A percentile compares a stretch with the other conserved stretches of the same genome.
phyloP scores from a whole-genome alignment of 2,113 vertebrate genomes.

The Lasiurus borealis region DNA sequence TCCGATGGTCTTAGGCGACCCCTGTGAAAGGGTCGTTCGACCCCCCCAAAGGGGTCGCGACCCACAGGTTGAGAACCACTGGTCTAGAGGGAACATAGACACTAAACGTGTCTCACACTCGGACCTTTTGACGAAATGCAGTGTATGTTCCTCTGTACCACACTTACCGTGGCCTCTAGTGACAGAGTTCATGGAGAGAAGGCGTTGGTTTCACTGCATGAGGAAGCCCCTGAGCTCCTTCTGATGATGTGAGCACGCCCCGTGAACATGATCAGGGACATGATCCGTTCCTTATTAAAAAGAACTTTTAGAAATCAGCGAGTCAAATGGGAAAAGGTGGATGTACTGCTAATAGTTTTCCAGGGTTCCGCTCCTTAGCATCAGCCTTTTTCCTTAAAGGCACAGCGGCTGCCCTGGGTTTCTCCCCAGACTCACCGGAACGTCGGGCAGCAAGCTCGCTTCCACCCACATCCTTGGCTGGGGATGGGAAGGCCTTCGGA shows the following conservation, averaged over 20 bases:
- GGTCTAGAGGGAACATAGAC: neutral
- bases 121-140: neutral
- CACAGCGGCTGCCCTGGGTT: too few relatives aligned
- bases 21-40: too few relatives aligned
- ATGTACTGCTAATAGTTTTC: neutral
- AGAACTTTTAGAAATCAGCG: neutral
- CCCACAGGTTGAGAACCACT: too few relatives aligned
- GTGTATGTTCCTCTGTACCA: rapidly evolving
- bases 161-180: neutral
- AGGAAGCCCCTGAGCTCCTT: neutral
- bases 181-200: neutral
- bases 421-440: neutral
- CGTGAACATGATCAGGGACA: neutral
- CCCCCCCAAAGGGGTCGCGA: too few relatives aligned
- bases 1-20: too few relatives aligned
- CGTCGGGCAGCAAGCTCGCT: neutral
- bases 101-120: neutral
- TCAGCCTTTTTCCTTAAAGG: neutral
- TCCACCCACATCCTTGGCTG: neutral
- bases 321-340: neutral
- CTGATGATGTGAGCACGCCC: too few relatives aligned
- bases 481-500: neutral
- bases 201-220: neutral
- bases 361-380: neutral
- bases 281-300: neutral